Evolutionary conservation across 2,113 vertebrate genomes (phyloP), one percentile per base, ranked within the genome.

Genomic region (Protobothrops flavoviridis): DNA sequence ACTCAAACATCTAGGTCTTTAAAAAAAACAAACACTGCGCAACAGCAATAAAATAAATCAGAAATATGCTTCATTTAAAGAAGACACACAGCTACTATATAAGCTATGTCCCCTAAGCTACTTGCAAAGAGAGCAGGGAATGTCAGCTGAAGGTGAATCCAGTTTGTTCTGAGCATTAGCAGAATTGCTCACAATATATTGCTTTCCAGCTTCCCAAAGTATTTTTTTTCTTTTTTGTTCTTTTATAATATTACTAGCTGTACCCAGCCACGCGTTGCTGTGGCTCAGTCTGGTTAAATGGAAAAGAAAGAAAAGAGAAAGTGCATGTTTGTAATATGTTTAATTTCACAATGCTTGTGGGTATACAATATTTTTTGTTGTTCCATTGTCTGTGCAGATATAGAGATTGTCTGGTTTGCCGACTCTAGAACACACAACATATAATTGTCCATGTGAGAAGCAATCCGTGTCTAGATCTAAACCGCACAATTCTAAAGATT

Each of bases 21-120:
- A 17, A 17, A 26, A 55, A 50, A 39, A 88, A 11, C 64, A 56
- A 55, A 64, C 86, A 64, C 56, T 95, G 94, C 88, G 92, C 57
- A 90, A 94, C 33, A 91, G 26, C 7, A 90, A 87, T 87, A 90
- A 95, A 97, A 89, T 85, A 95, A 94, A 96, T 93, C 90, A 94
- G 56, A 91, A 92, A 53, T 0, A 92, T 90, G 91, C 5, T 93
- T 91, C 93, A 93, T 45, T 26, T 5, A 94, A 92, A 91, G 12
- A 91, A 92, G 0, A 0, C 56, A 81, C 24, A 39, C 0, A 39
- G n/a, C 87, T 94, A 15, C 89, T 88, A 39, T 4, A 0, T 91
- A 20, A 13, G 87, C 15, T 95, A 87, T 39, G 88, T 39, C 56
- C 87, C 96, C 94, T 91, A 74, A 93, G 74, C 92, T 74, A 56